A percentile compares a stretch with the other conserved stretches of the same genome.
These are phyloP conservation scores for Sacculina carcini DNA, from an alignment of 2,888 invertebrate species.

Conservation along the genomic window DNA sequence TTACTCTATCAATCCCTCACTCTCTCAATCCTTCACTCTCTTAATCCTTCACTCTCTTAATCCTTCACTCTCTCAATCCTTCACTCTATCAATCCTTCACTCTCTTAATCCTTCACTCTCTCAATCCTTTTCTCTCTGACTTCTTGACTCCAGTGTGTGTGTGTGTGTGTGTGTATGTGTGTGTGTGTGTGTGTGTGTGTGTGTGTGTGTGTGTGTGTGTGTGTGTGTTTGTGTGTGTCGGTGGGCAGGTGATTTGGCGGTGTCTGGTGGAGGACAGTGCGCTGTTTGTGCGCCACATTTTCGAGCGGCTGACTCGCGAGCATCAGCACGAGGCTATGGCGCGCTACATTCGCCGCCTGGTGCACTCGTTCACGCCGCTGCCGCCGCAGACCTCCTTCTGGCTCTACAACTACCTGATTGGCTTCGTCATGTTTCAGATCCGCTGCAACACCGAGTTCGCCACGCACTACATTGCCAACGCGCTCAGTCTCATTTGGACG, in stretches of 20 bases:
- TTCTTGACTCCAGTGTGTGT: background rate
- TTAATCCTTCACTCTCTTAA: no score
- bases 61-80: no score
- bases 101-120: background rate
- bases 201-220: conserved; percentile 9
- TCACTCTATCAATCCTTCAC: conserved; percentile 1
- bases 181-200: background rate
- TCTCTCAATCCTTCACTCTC: no score
- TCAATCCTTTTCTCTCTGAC: background rate
- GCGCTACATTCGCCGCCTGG: conserved; percentile 32
- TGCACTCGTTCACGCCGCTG: conserved; percentile 24
- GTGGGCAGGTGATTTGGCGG: conserved; percentile 73
- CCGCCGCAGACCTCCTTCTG: conserved; percentile 59
- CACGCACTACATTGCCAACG: conserved; percentile 76
- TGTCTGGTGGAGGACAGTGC: conserved; percentile 95
- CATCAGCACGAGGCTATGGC: conserved; percentile 86
- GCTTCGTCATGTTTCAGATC: conserved; percentile 98
- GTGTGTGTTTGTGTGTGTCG: no score
- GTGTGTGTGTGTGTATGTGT: background rate
- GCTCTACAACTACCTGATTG: conserved; percentile 92
- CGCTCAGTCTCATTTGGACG: conserved; percentile 88
- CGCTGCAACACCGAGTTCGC: conserved; percentile 85
- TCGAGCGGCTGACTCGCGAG: conserved; percentile 79
- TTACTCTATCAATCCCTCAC: no score
- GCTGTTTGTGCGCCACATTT: conserved; percentile 73